Base-by-base conservation (phyloP, 2,113 vertebrate species). In the Dendropsophus ebraccatus region DNA sequence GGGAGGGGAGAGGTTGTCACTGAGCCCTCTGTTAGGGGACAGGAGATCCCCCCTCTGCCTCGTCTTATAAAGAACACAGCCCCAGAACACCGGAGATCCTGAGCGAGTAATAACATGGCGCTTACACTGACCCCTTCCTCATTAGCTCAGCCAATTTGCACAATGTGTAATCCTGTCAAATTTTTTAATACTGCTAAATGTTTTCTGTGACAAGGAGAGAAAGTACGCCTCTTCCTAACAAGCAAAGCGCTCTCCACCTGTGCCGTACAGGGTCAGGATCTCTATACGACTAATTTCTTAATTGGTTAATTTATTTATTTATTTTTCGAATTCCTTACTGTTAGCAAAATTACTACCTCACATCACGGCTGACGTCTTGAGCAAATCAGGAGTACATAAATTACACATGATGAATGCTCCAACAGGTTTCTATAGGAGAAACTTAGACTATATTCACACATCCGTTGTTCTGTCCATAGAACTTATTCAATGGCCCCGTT, bases 101-200 rank as follows among this genome's bases (percentile, higher is more conserved):
- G 91, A 94, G 94, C 92, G 89, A 88, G 86, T 90, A 93, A 94
- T 95, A 94, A 95, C 94, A 88, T 89, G 88, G 90, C 91, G 92
- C 90, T 93, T 93, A 92, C 92, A 93, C 91, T 89, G 90, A 90
- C 89, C 92, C 89, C 89, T 88, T 90, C 88, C 90, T 92, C 92
- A 92, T 93, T 93, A 95, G 93, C 91, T 88, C 89, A 93, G 91
- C 88, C 89, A 90, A 94, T 93, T 93, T 93, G 87, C 90, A 92
- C 90, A 92, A 91, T 88, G 90, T 90, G 77, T 89, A 92, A 92
- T 94, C 92, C 93, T 94, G 93, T 93, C 85, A 92, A 88, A 95
- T 89, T 88, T 89, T 92, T 89, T 87, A 83, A 5, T 91, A 82
- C 81, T 90, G 49, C 32, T 41, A 79, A 79, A 50, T 19, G 12